Evolutionary conservation across 2,888 invertebrate genomes (phyloP), one percentile per base, ranked within the genome.

Genomic region (Strigamia crassipes): DNA sequence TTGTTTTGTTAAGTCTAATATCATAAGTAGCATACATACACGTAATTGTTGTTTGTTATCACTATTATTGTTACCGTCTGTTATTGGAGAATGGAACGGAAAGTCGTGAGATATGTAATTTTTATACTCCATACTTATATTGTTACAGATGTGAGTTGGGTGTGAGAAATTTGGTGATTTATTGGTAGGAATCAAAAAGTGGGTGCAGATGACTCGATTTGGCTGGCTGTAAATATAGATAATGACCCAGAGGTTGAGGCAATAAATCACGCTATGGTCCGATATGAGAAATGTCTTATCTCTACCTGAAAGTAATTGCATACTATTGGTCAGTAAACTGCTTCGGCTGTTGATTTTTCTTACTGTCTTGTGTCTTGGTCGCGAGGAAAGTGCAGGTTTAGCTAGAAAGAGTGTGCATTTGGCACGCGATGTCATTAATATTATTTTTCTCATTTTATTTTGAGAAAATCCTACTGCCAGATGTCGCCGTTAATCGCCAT

Each of bases 401-500:
- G 31, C 31, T 27, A 13, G 73, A 6, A 73, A 73, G 27, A 73
- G 31, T 27, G 73, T 27, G 31, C 73, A 73, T 73, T 73, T 73
- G 73, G 12, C 31, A 73, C 73, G 73, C 27, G 8, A 73, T n/a
- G 31, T 73, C 73, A 73, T 73, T 73, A 73, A 73, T 73, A 73
- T 73, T n/a, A 73, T 73, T 73, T 73, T 31, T 73, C 23, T 73
- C 46, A 46, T 46, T 56, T 73, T 31, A 27, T 73, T 73, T 73
- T 73, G 73, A 73, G 73, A 73, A 73, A 73, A 73, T 73, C 73
- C 73, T 27, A 66, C 73, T 73, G 73, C 73, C 73, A 73, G 73
- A 73, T 73, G 73, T 73, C 73, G 61, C 18, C 23, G 73, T 73
- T 73, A 73, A 73, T 73, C 73, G 73, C 73, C 73, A 27, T 73